These are phyloP conservation scores for Gnathonemus longibarbis DNA, from an alignment of 2,113 vertebrate genomes.

Conservation along the genomic window DNA sequence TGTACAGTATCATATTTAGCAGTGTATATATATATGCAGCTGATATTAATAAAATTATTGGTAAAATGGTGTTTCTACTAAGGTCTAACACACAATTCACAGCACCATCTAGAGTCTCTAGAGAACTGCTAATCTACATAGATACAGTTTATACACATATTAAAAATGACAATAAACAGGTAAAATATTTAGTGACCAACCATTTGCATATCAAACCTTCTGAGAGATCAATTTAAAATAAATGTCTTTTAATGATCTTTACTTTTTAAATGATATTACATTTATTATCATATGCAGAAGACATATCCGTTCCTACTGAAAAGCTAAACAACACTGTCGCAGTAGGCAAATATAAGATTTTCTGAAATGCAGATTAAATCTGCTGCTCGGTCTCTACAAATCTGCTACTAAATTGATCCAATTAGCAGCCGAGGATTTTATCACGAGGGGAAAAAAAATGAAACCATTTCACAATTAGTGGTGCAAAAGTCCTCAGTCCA, in stretches of 20 bases:
- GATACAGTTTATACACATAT: neutral
- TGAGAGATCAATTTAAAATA: neutral
- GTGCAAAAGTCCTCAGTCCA: neutral
- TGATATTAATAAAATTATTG: neutral
- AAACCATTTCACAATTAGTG: neutral
- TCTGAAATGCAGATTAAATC: neutral
- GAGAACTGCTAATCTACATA: neutral
- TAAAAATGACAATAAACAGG: neutral
- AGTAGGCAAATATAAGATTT: neutral
- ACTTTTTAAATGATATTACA: neutral
- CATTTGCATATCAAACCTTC: neutral
- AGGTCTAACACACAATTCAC: neutral
- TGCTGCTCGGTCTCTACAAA: neutral
- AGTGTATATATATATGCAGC: neutral
- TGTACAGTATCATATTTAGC: neutral
- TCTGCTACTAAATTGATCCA: neutral
- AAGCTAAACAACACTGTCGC: neutral
- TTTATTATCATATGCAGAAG: neutral
- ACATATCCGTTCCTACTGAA: neutral
- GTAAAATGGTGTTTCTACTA: neutral
- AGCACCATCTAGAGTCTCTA: neutral
- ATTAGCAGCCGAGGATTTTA: neutral
- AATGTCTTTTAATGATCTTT: neutral
- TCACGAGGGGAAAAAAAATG: neutral
- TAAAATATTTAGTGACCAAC: neutral